phyloP scores from a whole-genome alignment of 2,113 vertebrate genomes.

The Fulmarus glacialis region DNA sequence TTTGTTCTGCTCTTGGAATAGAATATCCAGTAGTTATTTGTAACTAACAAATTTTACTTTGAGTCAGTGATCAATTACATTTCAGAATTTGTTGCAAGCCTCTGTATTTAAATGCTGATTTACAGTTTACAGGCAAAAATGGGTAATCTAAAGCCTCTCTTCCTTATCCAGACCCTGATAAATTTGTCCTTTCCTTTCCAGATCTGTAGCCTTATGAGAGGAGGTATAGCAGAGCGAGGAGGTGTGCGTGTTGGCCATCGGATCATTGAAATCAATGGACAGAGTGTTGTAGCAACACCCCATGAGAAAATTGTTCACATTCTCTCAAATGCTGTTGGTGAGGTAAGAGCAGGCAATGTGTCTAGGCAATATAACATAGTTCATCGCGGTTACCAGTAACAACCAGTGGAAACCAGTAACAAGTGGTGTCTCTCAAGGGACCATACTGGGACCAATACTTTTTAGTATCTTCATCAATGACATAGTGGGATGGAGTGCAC shows the following conservation, averaged over 20 bases:
- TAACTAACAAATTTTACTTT: background rate
- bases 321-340: constrained; percentile 93
- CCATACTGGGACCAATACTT: background rate
- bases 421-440: background rate
- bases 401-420: background rate
- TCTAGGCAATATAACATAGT: background rate
- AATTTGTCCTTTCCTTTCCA: constrained; percentile 40
- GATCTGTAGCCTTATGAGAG: constrained; percentile 99
- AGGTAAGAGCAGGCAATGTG: constrained; percentile 77
- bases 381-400: background rate
- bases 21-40: background rate
- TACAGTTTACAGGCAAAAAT: background rate
- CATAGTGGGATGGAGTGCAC: background rate
- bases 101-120: background rate
- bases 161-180: background rate
- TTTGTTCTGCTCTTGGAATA: background rate
- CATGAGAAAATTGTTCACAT: constrained; percentile 98
- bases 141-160: background rate
- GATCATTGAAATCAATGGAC: constrained; percentile 96
- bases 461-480: background rate
- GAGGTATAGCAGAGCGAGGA: constrained; percentile 94
- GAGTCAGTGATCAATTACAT: background rate
- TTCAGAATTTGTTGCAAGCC: background rate
- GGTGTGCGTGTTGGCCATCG: constrained; percentile 96
- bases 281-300: constrained; percentile 95